Conservation (phyloP, 2,797 vertebrate genomes). For the Brachyrhaphis roseni region DNA sequence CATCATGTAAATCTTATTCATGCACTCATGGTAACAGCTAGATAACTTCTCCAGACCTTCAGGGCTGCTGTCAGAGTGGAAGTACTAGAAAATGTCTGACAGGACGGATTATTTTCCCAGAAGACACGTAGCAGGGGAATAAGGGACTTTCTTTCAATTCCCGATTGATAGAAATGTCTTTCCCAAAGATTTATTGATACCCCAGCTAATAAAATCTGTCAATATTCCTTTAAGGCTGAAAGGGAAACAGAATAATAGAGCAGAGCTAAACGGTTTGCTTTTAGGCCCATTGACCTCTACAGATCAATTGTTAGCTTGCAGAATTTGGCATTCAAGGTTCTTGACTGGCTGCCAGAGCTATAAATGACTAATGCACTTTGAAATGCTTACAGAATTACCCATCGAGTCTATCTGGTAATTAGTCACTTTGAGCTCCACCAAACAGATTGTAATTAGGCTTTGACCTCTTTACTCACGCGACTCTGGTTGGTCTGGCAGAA, state of each 20-base stretch:
- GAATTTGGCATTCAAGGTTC: background rate
- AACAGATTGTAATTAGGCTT: constrained; percentile 10
- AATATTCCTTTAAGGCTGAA: constrained; percentile 20
- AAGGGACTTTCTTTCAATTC: background rate
- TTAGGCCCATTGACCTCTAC: background rate
- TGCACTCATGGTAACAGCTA: constrained; percentile 25
- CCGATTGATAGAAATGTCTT: constrained; percentile 34
- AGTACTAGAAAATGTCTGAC: constrained; percentile 20
- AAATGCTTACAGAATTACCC: constrained; percentile 16
- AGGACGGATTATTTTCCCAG: constrained; percentile 13
- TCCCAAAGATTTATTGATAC: constrained; percentile 16
- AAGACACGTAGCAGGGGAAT: background rate
- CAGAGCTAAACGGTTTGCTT: constrained; percentile 3
- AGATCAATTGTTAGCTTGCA: background rate
- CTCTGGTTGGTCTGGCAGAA: background rate
- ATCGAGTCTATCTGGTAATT: constrained; percentile 6
- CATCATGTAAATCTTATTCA: constrained; percentile 26
- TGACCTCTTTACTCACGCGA: constrained; percentile 3
- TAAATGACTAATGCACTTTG: constrained; percentile 13
- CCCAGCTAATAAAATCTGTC: constrained; percentile 34
- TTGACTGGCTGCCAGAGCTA: background rate
- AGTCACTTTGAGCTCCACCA: constrained; percentile 11
- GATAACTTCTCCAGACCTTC: constrained; percentile 42
- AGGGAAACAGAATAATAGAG: constrained; percentile 6
- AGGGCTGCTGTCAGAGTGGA: constrained; percentile 35